Conservation (phyloP, 1,140 invertebrate species). For the Brachionus rubens region DNA sequence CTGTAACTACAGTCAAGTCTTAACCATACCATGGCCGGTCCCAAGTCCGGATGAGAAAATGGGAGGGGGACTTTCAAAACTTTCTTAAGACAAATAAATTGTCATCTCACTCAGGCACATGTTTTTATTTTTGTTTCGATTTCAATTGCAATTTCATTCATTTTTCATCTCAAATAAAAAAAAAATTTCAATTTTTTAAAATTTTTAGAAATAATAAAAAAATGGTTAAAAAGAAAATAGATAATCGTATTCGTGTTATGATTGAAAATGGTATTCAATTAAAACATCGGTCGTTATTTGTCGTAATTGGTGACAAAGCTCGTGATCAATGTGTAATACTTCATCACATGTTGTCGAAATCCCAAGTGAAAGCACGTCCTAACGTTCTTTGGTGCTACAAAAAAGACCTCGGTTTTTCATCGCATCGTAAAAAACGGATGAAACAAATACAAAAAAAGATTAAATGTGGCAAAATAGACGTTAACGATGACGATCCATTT, state of each 20-base stretch:
- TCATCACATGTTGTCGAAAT: conserved; percentile 94
- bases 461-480: conserved; percentile 73
- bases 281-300: conserved; percentile 85
- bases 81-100: too few relatives aligned
- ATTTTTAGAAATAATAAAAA: neutral
- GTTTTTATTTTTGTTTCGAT: too few relatives aligned
- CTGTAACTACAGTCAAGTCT: too few relatives aligned
- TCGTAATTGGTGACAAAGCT: conserved; percentile 90
- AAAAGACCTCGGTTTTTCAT: conserved; percentile 87
- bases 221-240: conserved; percentile 70
- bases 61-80: too few relatives aligned
- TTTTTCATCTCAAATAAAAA: too few relatives aligned
- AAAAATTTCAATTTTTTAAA: too few relatives aligned
- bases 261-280: conserved; percentile 91
- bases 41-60: too few relatives aligned
- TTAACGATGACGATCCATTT: conserved; percentile 94
- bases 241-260: conserved; percentile 86
- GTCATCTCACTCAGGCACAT: too few relatives aligned
- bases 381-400: conserved; percentile 97
- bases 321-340: conserved; percentile 91
- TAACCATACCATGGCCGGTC: too few relatives aligned
- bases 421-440: conserved; percentile 87
- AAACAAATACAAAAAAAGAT: conserved; percentile 81
- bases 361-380: conserved; percentile 82
- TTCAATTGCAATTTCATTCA: too few relatives aligned